Base-by-base conservation (phyloP, 2,888 invertebrate species). In the Melinopterus prodromus region DNA sequence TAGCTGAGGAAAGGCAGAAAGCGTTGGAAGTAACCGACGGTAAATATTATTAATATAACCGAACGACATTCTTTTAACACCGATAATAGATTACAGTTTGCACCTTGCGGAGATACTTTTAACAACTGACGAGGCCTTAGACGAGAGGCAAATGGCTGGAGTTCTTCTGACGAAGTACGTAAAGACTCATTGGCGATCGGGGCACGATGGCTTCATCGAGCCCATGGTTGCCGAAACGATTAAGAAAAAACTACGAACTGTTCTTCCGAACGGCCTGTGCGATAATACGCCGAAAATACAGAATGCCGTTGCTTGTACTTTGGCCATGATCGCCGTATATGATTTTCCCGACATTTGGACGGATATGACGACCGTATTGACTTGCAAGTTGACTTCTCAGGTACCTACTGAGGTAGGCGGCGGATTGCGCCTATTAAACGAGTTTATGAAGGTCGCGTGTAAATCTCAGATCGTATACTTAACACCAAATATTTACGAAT, bases 11-110 rank as follows among this genome's bases (percentile, higher is more conserved):
- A 78, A 81, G 85, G 26, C 85, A 85, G 37, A 86, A 86, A 78
- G 85, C 86, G 14, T 77, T 87, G 12, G 86, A 87, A 84, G 84
- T 86, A 80, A 84, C 86, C 36, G 86, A 87, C 78, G 86, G 87
- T 86, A 84, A 79, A 80, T 75, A 16, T n/a, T 53, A 6, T 77
- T 69, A 74, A 72, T 36, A 12, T 77, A 76, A 53, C 37, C n/a
- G 38, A 36, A 15, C 35, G 71, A 0, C 71, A 26, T 26, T 26
- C 26, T 26, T 26, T 26, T 26, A 26, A 26, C 2, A 71, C n/a
- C 35, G 77, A 16, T 81, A 82, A 26, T 78, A 84, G 83, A 83
- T 77, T 84, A 84, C 79, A 81, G 83, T 16, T 74, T 83, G 16
- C 79, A 80, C 72, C 79, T 84, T 7, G 70, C 80, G n/a, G 84